Conservation (phyloP, 2,113 vertebrate genomes). For the Menidia beryllina region DNA sequence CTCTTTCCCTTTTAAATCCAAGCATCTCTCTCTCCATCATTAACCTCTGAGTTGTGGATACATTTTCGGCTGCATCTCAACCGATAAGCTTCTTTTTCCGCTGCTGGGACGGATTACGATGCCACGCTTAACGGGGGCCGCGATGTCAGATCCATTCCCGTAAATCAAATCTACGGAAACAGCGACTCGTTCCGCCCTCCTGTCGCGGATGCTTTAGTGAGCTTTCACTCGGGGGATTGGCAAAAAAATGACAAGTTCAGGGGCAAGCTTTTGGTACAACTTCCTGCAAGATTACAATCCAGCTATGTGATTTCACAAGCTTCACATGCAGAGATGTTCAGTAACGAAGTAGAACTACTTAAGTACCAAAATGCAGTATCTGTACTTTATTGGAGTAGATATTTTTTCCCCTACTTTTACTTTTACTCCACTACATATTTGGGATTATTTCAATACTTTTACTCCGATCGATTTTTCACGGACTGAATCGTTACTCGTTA, state of each 20-base stretch:
- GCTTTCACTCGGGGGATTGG: neutral
- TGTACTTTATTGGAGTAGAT: too few species aligned
- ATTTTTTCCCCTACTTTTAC: too few species aligned
- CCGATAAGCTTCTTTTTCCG: conserved; percentile 51
- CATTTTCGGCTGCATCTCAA: conserved; percentile 12
- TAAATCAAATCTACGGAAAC: conserved; percentile 1
- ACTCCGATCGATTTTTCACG: too few species aligned
- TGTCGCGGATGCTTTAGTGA: conserved; percentile 4
- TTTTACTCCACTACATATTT: too few species aligned
- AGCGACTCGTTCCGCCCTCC: neutral
- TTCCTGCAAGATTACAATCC: neutral
- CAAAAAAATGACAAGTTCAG: neutral
- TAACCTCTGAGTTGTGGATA: conserved; percentile 40
- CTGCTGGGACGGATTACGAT: conserved; percentile 35
- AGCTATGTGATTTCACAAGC: neutral
- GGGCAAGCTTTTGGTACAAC: neutral
- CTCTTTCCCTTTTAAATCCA: conserved; percentile 50
- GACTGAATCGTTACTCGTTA: too few species aligned
- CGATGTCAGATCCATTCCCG: conserved; percentile 18
- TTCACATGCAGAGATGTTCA: too few species aligned
- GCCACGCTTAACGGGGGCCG: conserved; percentile 4
- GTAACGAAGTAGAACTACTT: too few species aligned
- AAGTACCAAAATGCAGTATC: too few species aligned
- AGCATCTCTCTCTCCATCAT: conserved; percentile 29
- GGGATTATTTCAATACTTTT: too few species aligned